Base-by-base conservation (phyloP, 2,113 vertebrate genomes). In the Danionella cerebrum region DNA sequence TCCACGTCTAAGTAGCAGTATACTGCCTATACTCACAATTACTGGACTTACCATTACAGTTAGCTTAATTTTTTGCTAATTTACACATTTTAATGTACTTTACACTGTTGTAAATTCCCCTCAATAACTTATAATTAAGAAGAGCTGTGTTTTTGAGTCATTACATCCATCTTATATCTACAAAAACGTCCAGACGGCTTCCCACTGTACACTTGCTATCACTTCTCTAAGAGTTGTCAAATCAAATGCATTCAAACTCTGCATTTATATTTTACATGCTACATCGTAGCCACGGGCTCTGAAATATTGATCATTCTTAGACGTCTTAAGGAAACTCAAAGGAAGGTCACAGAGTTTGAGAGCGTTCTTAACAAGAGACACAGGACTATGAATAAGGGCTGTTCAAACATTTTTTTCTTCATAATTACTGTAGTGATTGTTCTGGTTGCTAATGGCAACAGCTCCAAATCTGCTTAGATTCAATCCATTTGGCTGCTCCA, bases 371-470 rank as follows among this genome's bases (percentile, higher is more conserved):
- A 60, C 5, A 12, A 33, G 60, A 60, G 51, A 55, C 22, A 63
- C 29, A 67, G 12, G 9, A 62, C 29, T 31, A 45, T 68, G 33
- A 60, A 63, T 68, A 58, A 71, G 21, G 12, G 69, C 38, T 45
- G 38, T 51, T 72, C 18, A 63, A 67, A 58, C 41, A 59, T 21
- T 48, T 64, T 73, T 65, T 50, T 35, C 31, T 41, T 52, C 50
- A 31, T 57, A 74, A 71, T 74, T 70, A 69, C 57, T 35, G 38
- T 22, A 35, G 21, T 27, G 27, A 65, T 78, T 62, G 72, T 72
- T 78, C 53, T 72, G 39, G 45, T 47, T 57, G 18, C 16, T 48
- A 74, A 67, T 53, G 41, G 57, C 50, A 69, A 42, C 14, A 14
- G 36, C 52, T 58, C 50, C 45, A 35, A 66, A 65, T 41, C 59